Percentiles rank a stretch among this genome's conserved stretches.
These are phyloP conservation scores for Lepus americanus DNA, from an alignment of 2,113 vertebrate genomes.

Conservation along the genomic window DNA sequence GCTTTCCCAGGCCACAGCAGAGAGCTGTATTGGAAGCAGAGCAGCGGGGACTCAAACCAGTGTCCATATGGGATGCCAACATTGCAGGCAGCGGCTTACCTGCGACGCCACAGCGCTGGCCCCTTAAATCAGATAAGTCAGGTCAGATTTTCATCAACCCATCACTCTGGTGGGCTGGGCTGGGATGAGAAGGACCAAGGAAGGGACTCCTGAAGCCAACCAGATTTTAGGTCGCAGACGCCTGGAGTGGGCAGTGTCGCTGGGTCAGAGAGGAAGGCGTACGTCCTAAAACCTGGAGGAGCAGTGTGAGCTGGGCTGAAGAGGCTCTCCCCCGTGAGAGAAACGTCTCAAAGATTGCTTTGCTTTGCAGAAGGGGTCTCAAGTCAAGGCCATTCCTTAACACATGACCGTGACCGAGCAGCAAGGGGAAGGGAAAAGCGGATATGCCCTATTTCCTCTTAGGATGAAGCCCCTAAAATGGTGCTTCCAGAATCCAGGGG, in stretches of 20 bases:
- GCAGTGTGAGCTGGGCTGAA: neutral
- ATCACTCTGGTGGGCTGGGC: neutral
- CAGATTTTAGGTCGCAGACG: neutral
- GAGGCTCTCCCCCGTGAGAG: neutral
- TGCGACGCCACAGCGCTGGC: no score
- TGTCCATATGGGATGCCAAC: no score
- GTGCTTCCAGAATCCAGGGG: constrained; percentile 1
- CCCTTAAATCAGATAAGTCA: neutral
- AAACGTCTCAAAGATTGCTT: neutral
- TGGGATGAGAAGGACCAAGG: neutral
- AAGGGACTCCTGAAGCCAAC: neutral
- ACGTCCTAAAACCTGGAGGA: neutral
- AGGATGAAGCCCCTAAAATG: neutral
- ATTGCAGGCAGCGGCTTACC: no score
- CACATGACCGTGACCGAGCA: neutral
- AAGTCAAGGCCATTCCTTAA: neutral
- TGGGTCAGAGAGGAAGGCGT: neutral
- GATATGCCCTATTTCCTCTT: neutral
- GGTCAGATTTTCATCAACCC: neutral
- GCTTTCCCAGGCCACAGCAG: no score
- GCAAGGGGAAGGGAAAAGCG: neutral
- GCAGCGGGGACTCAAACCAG: no score
- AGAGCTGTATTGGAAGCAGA: no score
- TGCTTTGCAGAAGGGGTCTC: neutral
- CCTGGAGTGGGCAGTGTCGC: neutral